Evolutionary conservation across 2,888 invertebrate species (phyloP).

Genomic region (Standfussiana lucernea): DNA sequence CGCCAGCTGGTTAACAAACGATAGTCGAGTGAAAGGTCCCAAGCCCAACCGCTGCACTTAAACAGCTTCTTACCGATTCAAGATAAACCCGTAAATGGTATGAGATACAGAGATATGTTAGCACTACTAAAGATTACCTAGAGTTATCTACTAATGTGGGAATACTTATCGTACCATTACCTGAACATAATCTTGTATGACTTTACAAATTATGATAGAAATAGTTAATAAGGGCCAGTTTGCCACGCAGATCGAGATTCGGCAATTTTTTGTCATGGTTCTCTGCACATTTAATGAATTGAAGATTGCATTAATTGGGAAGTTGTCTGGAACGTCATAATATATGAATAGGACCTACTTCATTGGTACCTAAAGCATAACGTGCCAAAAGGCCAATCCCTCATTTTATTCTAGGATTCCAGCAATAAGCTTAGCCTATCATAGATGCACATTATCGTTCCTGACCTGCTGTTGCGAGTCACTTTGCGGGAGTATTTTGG

Average conservation of each 20-base stretch:
- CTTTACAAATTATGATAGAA: background rate
- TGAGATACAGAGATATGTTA: background rate
- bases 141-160: background rate
- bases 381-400: no score
- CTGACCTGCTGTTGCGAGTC: slow-evolving; percentile 36
- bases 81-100: background rate
- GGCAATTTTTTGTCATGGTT: background rate
- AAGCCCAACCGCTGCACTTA: slow-evolving; percentile 4
- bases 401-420: background rate
- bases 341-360: background rate
- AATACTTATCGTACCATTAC: background rate
- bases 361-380: background rate
- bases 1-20: slow-evolving; percentile 7
- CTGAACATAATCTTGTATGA: background rate
- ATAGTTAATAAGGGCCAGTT: background rate
- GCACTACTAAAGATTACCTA: background rate
- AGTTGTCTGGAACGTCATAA: background rate
- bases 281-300: background rate
- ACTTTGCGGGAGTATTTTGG: slow-evolving; percentile 41
- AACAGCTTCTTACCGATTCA: slow-evolving; percentile 24
- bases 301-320: background rate
- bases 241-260: background rate
- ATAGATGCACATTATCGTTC: slow-evolving; percentile 26
- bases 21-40: slow-evolving; percentile 5
- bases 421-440: slow-evolving; percentile 10